Conservation (phyloP, 2,888 invertebrate genomes). For the Atrina japonica region DNA sequence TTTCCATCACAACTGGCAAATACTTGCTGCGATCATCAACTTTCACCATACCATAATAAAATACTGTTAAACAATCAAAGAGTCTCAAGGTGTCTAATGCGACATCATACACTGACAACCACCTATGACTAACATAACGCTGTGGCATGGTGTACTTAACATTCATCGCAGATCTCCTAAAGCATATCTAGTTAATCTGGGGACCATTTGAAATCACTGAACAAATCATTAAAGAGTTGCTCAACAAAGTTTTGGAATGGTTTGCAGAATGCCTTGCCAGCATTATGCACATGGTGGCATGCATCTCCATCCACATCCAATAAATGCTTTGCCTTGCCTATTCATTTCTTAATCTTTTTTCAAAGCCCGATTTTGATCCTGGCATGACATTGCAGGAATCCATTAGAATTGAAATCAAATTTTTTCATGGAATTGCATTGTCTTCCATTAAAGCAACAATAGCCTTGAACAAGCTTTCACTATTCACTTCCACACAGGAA, state of each 20-base stretch:
- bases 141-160: constrained; percentile 50
- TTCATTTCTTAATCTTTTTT: constrained; percentile 44
- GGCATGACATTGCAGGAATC: constrained; percentile 62
- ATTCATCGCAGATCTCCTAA: constrained; percentile 47
- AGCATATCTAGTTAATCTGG: constrained; percentile 46
- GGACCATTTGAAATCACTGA: constrained; percentile 58
- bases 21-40: neutral
- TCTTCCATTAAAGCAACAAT: constrained; percentile 38
- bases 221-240: constrained; percentile 48
- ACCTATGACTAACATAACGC: constrained; percentile 49
- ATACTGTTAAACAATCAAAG: constrained; percentile 49
- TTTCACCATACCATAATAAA: constrained; percentile 32
- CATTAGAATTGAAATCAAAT: constrained; percentile 56
- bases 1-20: constrained; percentile 22
- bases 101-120: constrained; percentile 55
- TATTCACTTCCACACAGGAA: constrained; percentile 37
- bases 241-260: constrained; percentile 51
- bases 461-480: constrained; percentile 30
- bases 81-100: constrained; percentile 43
- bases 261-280: constrained; percentile 55
- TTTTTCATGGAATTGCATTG: constrained; percentile 55
- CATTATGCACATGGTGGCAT: constrained; percentile 62
- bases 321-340: constrained; percentile 55
- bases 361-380: constrained; percentile 55
- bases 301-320: constrained; percentile 63